Conservation (phyloP, 2,797 vertebrate species). For the Naso thynnoides region DNA sequence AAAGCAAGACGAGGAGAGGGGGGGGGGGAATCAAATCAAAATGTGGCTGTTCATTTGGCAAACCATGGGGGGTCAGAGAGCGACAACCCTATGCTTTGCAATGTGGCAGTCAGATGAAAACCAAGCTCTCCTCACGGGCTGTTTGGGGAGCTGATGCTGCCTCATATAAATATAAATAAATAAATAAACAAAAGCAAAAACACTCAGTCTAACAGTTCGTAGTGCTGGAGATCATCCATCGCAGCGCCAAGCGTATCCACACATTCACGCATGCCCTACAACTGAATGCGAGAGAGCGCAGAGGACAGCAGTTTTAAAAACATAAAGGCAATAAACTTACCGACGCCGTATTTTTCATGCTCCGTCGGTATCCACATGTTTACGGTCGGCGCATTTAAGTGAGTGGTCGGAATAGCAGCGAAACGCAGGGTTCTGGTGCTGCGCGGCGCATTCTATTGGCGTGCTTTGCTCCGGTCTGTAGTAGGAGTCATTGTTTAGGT, state of each 20-base stretch:
- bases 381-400: constrained; percentile 68
- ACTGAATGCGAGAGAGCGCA: constrained; percentile 35
- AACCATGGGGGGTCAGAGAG: constrained; percentile 56
- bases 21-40: constrained; percentile 6
- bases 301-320: constrained; percentile 38
- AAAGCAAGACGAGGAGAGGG: not conserved
- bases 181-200: no score
- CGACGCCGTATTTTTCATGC: constrained; percentile 98
- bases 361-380: constrained; percentile 98
- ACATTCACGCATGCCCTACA: constrained; percentile 47
- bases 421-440: constrained; percentile 59
- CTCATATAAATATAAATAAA: not conserved
- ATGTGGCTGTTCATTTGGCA: constrained; percentile 36
- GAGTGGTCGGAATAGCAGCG: constrained; percentile 66
- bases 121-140: constrained; percentile 51
- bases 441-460: constrained; percentile 79
- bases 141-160: constrained; percentile 46
- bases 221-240: constrained; percentile 15
- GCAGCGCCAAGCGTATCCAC: constrained; percentile 1
- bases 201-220: constrained; percentile 11
- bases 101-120: constrained; percentile 67
- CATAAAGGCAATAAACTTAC: constrained; percentile 86
- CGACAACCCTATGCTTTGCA: constrained; percentile 64
- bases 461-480: constrained; percentile 76
- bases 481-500: constrained; percentile 91